Base-by-base conservation (phyloP, 30 jellyfish, hydroid and myxozoan genomes). In the Calvadosia cruxmelitensis region DNA sequence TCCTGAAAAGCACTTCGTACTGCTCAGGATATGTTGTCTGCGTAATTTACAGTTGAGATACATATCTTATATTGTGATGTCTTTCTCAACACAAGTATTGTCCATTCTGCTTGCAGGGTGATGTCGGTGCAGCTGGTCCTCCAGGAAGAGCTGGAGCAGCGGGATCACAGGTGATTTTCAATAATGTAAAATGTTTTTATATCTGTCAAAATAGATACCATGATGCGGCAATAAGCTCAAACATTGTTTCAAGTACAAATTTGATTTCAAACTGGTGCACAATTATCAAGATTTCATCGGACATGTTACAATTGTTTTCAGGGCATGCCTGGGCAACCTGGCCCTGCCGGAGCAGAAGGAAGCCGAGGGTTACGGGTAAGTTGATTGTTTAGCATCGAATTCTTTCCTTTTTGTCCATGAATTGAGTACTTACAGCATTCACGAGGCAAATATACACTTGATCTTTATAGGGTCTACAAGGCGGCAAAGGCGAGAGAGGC, bases 61-160 rank as follows among this genome's bases (percentile, higher is more conserved):
- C n/a, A n/a, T n/a, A n/a, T n/a, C n/a, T n/a, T n/a, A n/a, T n/a
- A n/a, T n/a, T n/a, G n/a, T n/a, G n/a, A n/a, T n/a, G n/a, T n/a
- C n/a, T n/a, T n/a, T n/a, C n/a, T n/a, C n/a, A n/a, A n/a, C n/a
- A n/a, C n/a, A 42, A 5, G 20, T 42, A 42, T 42, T 42, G 10
- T 42, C 20, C 57, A 42, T 5, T 42, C 57, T 5, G 98, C 28
- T 42, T 73, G 63, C 83, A 78, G 61, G 99, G 99, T 2, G 76
- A 70, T 81, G 93, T 74, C 67, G 96, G 96, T 62, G 85, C 95
- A 10, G 57, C 75, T 76, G 95, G 95, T 51, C 52, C 76, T 63
- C 48, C 95, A 0, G 95, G 95, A 29, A 71, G 69, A 51, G 92
- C 75, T 67, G 95, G 95, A 16, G 73, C 85, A 34, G 92, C 81